Conservation (phyloP, 2,888 invertebrate species). For the Clanis bilineata region DNA sequence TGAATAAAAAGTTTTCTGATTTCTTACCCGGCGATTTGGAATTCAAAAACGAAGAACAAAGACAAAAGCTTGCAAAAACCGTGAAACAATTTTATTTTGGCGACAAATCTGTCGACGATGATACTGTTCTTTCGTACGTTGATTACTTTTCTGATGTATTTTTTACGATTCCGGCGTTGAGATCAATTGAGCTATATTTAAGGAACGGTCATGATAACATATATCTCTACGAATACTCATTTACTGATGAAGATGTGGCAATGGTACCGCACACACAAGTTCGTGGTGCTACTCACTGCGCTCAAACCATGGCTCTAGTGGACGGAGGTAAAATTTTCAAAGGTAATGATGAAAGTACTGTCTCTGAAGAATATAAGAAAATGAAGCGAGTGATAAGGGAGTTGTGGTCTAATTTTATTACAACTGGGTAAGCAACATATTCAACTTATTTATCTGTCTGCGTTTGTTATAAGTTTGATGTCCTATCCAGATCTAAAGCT, state of each 20-base stretch:
- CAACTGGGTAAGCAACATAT: constrained; percentile 39
- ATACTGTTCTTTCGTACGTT: constrained; percentile 35
- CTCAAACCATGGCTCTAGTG: constrained; percentile 36
- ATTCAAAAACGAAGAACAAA: constrained; percentile 38
- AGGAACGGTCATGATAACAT: constrained; percentile 38
- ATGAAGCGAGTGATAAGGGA: constrained; percentile 35
- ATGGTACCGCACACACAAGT: constrained; percentile 31
- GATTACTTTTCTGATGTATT: constrained; percentile 45
- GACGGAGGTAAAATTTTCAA: constrained; percentile 20
- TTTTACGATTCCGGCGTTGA: constrained; percentile 35
- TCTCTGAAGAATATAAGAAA: constrained; percentile 28
- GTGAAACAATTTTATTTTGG: constrained; percentile 48
- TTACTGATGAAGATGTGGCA: constrained; percentile 32
- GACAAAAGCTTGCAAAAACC: constrained; percentile 34
- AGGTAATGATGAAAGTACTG: constrained; percentile 17
- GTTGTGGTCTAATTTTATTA: constrained; percentile 49
- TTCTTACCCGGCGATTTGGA: constrained; percentile 45
- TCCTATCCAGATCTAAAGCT: too few species aligned
- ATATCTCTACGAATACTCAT: constrained; percentile 45
- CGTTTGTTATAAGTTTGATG: too few species aligned
- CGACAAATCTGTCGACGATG: constrained; percentile 30
- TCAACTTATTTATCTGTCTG: too few species aligned
- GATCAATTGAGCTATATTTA: constrained; percentile 34
- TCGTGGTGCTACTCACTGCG: constrained; percentile 41
- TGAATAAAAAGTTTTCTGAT: constrained; percentile 40